Evolutionary conservation across 2,888 invertebrate genomes (phyloP).

Genomic region (Lasioglossum figueresi): DNA sequence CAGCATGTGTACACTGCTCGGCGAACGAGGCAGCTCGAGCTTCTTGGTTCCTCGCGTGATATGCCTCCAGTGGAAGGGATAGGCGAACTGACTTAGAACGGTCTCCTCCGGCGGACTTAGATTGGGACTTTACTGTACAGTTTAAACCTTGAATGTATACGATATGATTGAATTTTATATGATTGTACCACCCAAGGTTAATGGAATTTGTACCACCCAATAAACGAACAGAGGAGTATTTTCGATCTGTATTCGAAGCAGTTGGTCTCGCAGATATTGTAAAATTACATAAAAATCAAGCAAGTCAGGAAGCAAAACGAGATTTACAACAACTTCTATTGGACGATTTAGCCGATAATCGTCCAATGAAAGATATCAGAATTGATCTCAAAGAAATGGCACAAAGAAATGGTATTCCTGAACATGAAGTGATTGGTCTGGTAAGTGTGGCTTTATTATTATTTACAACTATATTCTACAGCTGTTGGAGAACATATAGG

Average conservation of each 20-base stretch:
- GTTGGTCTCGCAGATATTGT: conserved; percentile 93
- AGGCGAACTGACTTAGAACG: no score
- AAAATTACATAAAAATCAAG: conserved; percentile 92
- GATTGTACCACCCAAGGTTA: conserved; percentile 85
- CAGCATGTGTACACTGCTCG: no score
- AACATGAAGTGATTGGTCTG: conserved; percentile 95
- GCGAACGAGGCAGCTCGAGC: no score
- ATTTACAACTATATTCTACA: no score
- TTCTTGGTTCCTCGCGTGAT: no score
- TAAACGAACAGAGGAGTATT: conserved; percentile 95
- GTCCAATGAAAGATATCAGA: conserved; percentile 93
- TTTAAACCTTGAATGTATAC: not conserved
- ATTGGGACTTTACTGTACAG: no score
- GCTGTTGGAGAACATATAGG: no score
- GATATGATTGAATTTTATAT: no score
- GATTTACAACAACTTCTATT: conserved; percentile 90
- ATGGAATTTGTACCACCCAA: conserved; percentile 97
- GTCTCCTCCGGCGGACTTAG: no score
- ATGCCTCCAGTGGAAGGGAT: no score
- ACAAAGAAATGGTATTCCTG: conserved; percentile 92
- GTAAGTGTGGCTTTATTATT: conserved; percentile 84
- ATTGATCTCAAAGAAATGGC: conserved; percentile 94
- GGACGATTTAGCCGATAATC: conserved; percentile 94
- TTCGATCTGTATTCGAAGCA: conserved; percentile 91
- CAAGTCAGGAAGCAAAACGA: conserved; percentile 93